These are phyloP conservation scores for Charaxes varanes DNA, from an alignment of 1,140 invertebrate species.

Conservation along the genomic window DNA sequence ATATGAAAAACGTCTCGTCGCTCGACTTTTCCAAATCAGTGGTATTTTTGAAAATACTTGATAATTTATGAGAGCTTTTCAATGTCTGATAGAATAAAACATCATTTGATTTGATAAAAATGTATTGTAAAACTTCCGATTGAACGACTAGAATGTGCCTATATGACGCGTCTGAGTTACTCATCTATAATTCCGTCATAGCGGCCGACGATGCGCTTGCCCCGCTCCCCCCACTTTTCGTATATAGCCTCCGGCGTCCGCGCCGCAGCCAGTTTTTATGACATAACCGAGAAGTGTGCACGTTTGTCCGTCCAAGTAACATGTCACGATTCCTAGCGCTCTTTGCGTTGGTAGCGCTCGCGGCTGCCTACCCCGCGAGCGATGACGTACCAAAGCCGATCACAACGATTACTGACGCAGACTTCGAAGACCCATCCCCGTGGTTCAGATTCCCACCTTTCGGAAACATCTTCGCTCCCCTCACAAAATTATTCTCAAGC, in stretches of 20 bases:
- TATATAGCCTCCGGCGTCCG: slow-evolving; percentile 59
- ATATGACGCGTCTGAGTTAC: slow-evolving; percentile 7
- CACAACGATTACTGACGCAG: slow-evolving; percentile 40
- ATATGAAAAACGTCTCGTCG: too few species aligned
- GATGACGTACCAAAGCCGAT: slow-evolving; percentile 36
- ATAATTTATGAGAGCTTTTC: too few species aligned
- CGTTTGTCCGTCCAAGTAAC: slow-evolving; percentile 25
- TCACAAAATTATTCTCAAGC: slow-evolving; percentile 51
- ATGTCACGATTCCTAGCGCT: slow-evolving; percentile 52
- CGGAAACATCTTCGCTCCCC: slow-evolving; percentile 46
- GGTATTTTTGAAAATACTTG: too few species aligned
- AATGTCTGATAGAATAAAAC: too few species aligned
- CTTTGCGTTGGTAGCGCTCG: slow-evolving; percentile 37
- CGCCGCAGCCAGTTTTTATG: slow-evolving; percentile 53
- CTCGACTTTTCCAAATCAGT: too few species aligned
- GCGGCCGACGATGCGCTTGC: slow-evolving; percentile 46
- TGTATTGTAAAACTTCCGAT: too few species aligned
- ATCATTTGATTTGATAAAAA: too few species aligned
- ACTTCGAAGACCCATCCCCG: slow-evolving; percentile 38
- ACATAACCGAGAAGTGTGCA: slow-evolving; percentile 31
- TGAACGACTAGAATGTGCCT: too few species aligned
- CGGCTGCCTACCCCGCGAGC: slow-evolving; percentile 38
- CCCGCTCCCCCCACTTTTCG: slow-evolving; percentile 38
- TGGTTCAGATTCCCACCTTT: slow-evolving; percentile 56
- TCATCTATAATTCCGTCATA: slow-evolving; percentile 26